A percentile compares a stretch with the other conserved stretches of the same genome.
phyloP scores from a whole-genome alignment of 2,888 invertebrate species.

The Cylindroiulus punctatus region DNA sequence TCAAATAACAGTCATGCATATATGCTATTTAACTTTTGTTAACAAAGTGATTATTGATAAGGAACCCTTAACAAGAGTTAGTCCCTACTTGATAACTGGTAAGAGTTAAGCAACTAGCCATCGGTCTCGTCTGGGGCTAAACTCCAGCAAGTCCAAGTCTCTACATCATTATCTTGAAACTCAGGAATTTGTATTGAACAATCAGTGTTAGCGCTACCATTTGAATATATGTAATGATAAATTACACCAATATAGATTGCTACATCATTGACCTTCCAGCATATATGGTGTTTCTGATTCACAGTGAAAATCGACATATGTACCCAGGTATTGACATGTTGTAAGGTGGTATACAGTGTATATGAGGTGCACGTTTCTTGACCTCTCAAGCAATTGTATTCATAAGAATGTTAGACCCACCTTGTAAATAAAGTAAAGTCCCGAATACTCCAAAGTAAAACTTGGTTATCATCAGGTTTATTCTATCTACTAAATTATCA shows the following conservation, averaged over 20 bases:
- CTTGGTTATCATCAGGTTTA: no score
- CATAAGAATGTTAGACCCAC: no score
- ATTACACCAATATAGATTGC: not conserved
- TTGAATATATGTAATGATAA: not conserved
- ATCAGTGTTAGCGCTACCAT: not conserved
- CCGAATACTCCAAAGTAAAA: no score
- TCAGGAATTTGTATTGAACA: not conserved
- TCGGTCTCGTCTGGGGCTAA: conserved; percentile 16
- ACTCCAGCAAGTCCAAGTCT: conserved; percentile 52
- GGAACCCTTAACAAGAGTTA: not conserved
- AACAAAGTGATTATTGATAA: not conserved
- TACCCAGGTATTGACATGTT: not conserved
- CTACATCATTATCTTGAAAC: not conserved
- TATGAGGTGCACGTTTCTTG: no score
- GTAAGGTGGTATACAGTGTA: no score
- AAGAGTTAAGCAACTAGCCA: conserved; percentile 28
- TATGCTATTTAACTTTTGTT: not conserved
- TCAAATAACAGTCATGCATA: not conserved
- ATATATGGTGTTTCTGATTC: not conserved
- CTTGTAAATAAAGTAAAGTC: no score
- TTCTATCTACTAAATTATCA: no score
- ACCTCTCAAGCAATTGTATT: no score
- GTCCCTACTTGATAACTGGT: not conserved
- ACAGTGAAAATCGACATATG: not conserved
- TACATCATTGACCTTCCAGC: not conserved